Conservation (phyloP, 2,113 vertebrate species). For the Scomber japonicus region DNA sequence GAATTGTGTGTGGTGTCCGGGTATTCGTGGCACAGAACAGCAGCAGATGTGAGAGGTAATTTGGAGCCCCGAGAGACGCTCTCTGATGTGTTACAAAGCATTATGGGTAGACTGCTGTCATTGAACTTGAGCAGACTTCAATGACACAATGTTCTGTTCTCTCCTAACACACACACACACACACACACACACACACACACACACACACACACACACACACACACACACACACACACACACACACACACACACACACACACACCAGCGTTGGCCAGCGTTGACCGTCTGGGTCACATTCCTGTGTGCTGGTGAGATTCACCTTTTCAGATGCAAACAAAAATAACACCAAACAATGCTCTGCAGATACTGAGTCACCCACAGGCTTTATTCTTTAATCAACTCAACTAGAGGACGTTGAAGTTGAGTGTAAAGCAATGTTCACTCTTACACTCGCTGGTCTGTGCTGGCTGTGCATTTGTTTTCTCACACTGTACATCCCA, state of each 20-base stretch:
- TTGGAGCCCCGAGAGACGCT: conserved; percentile 73
- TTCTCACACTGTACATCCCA: neutral
- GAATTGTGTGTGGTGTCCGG: conserved; percentile 35
- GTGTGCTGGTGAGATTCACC: neutral
- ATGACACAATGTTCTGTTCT: conserved; percentile 62
- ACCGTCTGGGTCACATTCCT: conserved; percentile 25
- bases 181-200: conserved; percentile 7
- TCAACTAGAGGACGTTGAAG: too few relatives aligned
- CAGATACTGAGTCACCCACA: neutral
- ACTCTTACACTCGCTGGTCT: neutral
- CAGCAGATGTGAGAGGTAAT: conserved; percentile 81
- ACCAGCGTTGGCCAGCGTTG: conserved; percentile 9
- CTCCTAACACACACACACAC: conserved; percentile 7
- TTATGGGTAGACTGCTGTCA: conserved; percentile 74
- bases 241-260: neutral
- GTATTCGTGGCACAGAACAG: conserved; percentile 66
- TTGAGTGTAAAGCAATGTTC: neutral
- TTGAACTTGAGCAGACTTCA: conserved; percentile 72
- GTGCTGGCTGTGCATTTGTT: neutral
- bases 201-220: conserved; percentile 2
- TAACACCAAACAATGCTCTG: conserved; percentile 6
- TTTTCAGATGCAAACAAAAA: conserved; percentile 13
- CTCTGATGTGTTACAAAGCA: conserved; percentile 77
- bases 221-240: conserved; percentile 6
- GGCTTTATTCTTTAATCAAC: neutral